Conservation (phyloP, 1,140 invertebrate species). For the Heliconius hermathena region DNA sequence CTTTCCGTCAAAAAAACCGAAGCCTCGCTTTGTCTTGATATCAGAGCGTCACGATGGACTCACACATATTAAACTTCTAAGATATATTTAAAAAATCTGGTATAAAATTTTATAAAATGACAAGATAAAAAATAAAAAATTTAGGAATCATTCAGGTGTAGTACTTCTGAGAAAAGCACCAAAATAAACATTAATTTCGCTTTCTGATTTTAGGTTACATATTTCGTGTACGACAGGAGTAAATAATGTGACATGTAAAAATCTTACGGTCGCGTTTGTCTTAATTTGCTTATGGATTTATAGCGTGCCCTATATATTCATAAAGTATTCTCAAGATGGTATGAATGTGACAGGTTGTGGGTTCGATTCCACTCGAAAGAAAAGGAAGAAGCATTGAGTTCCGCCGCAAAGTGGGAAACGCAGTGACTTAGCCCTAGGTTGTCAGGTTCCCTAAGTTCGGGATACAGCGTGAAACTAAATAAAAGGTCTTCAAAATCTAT, state of each 20-base stretch:
- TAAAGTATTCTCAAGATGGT: neutral
- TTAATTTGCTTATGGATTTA: constrained; percentile 51
- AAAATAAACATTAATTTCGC: constrained; percentile 32
- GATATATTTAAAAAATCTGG: neutral
- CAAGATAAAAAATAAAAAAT: neutral
- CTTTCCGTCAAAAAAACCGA: too few relatives aligned
- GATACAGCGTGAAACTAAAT: too few relatives aligned
- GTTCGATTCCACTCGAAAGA: neutral
- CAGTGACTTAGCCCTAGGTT: too few relatives aligned
- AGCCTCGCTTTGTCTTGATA: too few relatives aligned
- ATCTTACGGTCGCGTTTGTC: constrained; percentile 34
- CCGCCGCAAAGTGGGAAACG: too few relatives aligned
- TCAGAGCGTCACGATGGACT: too few relatives aligned
- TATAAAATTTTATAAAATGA: neutral
- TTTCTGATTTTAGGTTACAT: constrained; percentile 42
- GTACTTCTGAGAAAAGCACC: constrained; percentile 27
- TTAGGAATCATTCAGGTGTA: constrained; percentile 18
- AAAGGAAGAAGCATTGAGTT: too few relatives aligned
- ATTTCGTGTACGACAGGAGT: constrained; percentile 43
- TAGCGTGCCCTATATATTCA: constrained; percentile 36
- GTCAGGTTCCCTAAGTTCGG: too few relatives aligned
- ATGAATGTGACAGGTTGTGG: neutral
- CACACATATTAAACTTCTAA: neutral
- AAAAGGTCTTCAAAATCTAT: too few relatives aligned
- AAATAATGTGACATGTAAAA: constrained; percentile 40